Evolutionary conservation across 2,797 vertebrate genomes (phyloP), one percentile per base, ranked within the genome.

Genomic region (Adrianichthys oophorus): DNA sequence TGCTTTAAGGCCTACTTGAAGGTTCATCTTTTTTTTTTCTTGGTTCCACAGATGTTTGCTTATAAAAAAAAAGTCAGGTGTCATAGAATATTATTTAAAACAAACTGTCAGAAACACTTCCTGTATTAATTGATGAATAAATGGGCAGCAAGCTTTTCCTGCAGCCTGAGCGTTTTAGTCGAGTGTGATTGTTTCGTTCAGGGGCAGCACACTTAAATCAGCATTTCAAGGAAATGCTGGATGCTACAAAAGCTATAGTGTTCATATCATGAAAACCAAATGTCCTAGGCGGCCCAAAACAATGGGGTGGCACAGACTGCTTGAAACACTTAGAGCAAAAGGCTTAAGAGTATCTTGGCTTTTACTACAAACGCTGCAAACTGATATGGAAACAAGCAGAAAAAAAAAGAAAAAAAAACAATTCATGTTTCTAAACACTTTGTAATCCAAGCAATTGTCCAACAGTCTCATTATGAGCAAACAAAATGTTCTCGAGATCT

Each of bases 131-230:
- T 26, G 51, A 53, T 15, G 47, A 67, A 65, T 56, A 52, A 70
- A 48, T 24, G 56, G 67, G 16, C 46, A 32, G 1, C 21, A 53
- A 60, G 41, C 23, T 19, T 41, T 49, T 40, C 54, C 46, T 52
- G 50, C 43, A 41, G 26, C 41, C 21, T 76, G 40, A 72, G 26
- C 24, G 45, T 65, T 79, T 77, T 81, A 84, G 83, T 86, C 82
- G 59, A 70, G 7, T 56, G 16, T 42, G 59, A 44, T 48, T 64
- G 56, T 61, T 52, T 67, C 83, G 74, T 70, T 68, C 48, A 61
- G 57, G 56, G 58, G 68, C 58, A 57, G 26, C 63, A 56, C 66
- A 61, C 64, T 79, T 82, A 72, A 76, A 82, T 84, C 68, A 82
- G 72, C 57, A 46, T 59, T 76, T 78, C 42, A 57, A 54, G 56